Evolutionary conservation across 1,140 invertebrate species (phyloP).

Genomic region (Drosophila auraria): DNA sequence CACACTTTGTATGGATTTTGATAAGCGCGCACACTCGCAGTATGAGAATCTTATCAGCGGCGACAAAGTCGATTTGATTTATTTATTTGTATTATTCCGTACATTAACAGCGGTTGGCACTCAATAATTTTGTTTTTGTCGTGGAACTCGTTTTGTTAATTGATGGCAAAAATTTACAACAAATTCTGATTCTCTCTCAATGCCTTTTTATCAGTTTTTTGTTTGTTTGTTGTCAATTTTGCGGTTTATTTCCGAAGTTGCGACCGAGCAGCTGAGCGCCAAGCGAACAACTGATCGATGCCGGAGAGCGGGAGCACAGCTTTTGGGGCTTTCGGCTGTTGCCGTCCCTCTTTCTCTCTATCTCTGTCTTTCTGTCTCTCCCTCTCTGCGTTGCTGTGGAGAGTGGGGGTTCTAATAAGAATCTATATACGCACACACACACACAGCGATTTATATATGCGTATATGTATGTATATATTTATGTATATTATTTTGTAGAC

Average conservation of each 20-base stretch:
- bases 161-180: constrained; percentile 80
- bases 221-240: constrained; percentile 74
- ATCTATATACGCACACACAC: constrained; percentile 27
- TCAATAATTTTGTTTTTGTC: constrained; percentile 19
- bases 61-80: constrained; percentile 43
- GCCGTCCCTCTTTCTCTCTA: constrained; percentile 2
- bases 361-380: constrained; percentile 1
- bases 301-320: constrained; percentile 22
- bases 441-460: constrained; percentile 6
- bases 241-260: constrained; percentile 36
- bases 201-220: constrained; percentile 12
- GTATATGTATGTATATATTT: not conserved
- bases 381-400: not conserved
- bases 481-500: constrained; percentile 50
- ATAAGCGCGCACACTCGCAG: constrained; percentile 44
- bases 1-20: constrained; percentile 61
- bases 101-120: constrained; percentile 44
- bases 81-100: constrained; percentile 15
- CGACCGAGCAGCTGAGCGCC: constrained; percentile 73
- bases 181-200: constrained; percentile 52
- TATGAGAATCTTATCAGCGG: constrained; percentile 65
- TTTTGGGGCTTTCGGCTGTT: constrained; percentile 35
- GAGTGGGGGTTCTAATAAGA: constrained; percentile 60
- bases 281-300: constrained; percentile 73
- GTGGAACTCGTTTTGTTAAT: constrained; percentile 40